These are phyloP conservation scores for Arenaria interpres DNA, from an alignment of 2,113 vertebrate genomes.

Conservation along the genomic window DNA sequence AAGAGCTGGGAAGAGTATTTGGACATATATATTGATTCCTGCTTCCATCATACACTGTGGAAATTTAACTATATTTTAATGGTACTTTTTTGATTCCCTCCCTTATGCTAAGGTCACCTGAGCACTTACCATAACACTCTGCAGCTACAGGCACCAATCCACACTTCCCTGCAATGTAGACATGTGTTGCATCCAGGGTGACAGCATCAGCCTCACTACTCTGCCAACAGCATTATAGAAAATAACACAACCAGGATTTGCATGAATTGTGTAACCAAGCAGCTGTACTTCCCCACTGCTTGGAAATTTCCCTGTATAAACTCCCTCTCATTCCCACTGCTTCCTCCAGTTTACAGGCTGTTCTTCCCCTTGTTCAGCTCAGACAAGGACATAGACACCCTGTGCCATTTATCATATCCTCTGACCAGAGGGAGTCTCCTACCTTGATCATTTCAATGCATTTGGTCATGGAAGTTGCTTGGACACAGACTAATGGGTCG, in stretches of 20 bases:
- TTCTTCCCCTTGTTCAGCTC: background rate
- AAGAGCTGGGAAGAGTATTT: background rate
- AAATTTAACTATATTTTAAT: background rate
- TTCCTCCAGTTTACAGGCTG: background rate
- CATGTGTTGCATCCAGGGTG: conserved; percentile 86
- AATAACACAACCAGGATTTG: background rate
- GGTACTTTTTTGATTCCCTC: background rate
- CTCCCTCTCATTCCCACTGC: background rate
- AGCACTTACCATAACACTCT: conserved; percentile 85
- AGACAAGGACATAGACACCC: background rate
- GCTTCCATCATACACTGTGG: background rate
- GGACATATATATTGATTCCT: background rate
- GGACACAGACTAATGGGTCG: conserved; percentile 84
- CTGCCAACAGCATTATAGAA: conserved; percentile 64
- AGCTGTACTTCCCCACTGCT: background rate
- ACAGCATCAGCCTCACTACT: conserved; percentile 87
- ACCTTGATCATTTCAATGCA: conserved; percentile 92
- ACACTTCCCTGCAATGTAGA: conserved; percentile 86
- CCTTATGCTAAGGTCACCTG: background rate
- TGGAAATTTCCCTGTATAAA: background rate
- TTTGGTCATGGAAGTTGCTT: conserved; percentile 79
- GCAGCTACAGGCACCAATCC: conserved; percentile 86
- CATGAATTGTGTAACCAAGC: background rate
- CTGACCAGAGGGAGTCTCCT: background rate
- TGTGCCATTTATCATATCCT: background rate